Evolutionary conservation across 2,797 vertebrate species (phyloP).

Genomic region (Coluber constrictor): DNA sequence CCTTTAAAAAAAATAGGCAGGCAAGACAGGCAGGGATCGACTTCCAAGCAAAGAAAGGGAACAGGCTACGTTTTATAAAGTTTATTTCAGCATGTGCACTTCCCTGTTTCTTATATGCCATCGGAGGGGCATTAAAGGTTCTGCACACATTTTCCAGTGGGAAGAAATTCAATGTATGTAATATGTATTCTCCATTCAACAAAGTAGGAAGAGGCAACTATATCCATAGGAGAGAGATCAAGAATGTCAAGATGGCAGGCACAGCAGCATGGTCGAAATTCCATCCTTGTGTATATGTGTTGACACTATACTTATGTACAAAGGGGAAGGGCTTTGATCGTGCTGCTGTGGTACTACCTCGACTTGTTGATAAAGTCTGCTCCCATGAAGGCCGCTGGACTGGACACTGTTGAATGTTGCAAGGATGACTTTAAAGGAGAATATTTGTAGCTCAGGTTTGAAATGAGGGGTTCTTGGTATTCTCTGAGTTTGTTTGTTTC

Average conservation of each 20-base stretch:
- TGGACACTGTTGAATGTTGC: background rate
- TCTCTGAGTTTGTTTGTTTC: background rate
- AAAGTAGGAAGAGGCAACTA: background rate
- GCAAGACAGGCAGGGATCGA: slow-evolving; percentile 28
- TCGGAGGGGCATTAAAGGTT: background rate
- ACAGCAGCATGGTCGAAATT: background rate
- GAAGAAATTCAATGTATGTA: background rate
- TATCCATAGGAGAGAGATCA: background rate
- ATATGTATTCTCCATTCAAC: background rate
- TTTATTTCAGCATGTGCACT: slow-evolving; percentile 32
- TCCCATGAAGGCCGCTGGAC: background rate
- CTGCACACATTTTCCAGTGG: background rate
- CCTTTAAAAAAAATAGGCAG: slow-evolving; percentile 40
- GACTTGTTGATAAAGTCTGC: background rate
- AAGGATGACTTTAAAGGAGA: background rate
- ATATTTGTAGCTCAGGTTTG: background rate
- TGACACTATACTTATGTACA: background rate
- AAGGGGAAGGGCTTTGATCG: background rate
- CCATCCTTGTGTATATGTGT: background rate
- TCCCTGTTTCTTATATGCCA: background rate
- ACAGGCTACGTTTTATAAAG: slow-evolving; percentile 12
- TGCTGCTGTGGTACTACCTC: background rate
- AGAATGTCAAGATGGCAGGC: background rate
- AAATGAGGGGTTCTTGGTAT: background rate
- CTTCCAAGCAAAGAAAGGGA: slow-evolving; percentile 28